Evolutionary conservation across 2,797 vertebrate species (phyloP), one percentile per base, ranked within the genome.

Genomic region (Tadarida brasiliensis): DNA sequence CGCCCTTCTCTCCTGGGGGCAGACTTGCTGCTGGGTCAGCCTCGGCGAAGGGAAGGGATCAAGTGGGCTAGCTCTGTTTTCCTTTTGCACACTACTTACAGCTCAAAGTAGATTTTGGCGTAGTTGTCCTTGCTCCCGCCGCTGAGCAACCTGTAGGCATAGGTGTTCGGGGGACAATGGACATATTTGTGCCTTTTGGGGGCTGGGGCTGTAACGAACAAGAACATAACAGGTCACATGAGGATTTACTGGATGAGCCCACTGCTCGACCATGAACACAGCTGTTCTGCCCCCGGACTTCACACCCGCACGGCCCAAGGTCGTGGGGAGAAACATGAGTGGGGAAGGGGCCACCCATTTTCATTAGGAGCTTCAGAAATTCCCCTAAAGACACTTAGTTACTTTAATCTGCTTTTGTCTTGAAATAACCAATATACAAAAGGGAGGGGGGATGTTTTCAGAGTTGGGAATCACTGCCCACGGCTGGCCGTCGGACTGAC

Each of bases 121-220:
- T 57, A 56, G 2, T 83, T 98, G 51, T 19, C 0, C 8, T 1
- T 89, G 76, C 98, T 98, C 0, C 98, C 98, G 0, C 98, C 98
- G 0, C 98, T 99, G 90, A 98, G 97, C 88, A 99, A 7, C n/a
- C 95, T 95, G 83, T 98, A 99, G 82, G 98, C 98, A 0, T 98
- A 98, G 91, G 24, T 94, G 47, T 96, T 94, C 1, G 92, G 20
- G 0, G 94, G 92, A 78, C 98, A 98, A 63, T 98, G 98, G 70
- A 98, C 98, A 95, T 98, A 99, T 57, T 98, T 99, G 39, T 98
- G 98, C 93, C 97, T 98, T 94, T 80, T 98, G 0, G 98, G 98
- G 3, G 30, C 17, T 19, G 98, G 98, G 4, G 97, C 98, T 99
- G 94, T 12, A 96, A 96, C 0, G 28, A 57, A 82, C 5, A 76